Evolutionary conservation across 2,113 vertebrate species (phyloP), one percentile per base, ranked within the genome.

Genomic region (Crypturellus undulatus): DNA sequence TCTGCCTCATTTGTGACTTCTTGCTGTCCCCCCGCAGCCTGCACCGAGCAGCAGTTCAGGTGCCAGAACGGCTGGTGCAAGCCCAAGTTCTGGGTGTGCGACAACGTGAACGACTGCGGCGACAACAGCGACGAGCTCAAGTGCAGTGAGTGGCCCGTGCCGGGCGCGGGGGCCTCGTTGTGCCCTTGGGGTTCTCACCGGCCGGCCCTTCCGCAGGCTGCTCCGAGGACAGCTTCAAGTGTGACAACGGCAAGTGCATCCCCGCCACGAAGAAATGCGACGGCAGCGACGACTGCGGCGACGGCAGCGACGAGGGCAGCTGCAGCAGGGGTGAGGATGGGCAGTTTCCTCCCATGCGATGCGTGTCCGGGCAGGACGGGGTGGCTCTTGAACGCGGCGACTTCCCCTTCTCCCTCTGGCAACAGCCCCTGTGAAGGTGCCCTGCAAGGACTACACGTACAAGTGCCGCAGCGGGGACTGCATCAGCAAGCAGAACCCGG

Each of bases 41-140:
- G 99, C 62, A 81, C 25, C 0, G 4, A 93, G 1, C 28, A 86
- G 19, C 97, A 98, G 63, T 99, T 99, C 95, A 93, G 3, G 0
- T 99, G 99, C 90, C 96, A 73, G 34, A 99, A 99, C 2, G 97
- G 97, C 26, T 56, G 99, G 58, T 99, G 99, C 94, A 99, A 99
- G 90, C 98, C 99, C 20, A 95, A 47, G 16, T 99, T 98, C 95
- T 99, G 99, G 99, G 70, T 98, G 32, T 99, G 99, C 2, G 99
- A 99, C 12, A 97, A 96, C 0, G 96, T 99, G 3, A 91, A 99
- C 0, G 99, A 99, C 97, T 99, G 99, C 1, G 99, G 98, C 0
- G 99, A 99, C 89, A 79, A 94, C 82, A 99, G 99, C 0, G 99
- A 99, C 0, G 99, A 99, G 94, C 65, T 81, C 62, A 86, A 97